phyloP scores from a whole-genome alignment of 2,113 vertebrate species.

The Hystrix brachyura region DNA sequence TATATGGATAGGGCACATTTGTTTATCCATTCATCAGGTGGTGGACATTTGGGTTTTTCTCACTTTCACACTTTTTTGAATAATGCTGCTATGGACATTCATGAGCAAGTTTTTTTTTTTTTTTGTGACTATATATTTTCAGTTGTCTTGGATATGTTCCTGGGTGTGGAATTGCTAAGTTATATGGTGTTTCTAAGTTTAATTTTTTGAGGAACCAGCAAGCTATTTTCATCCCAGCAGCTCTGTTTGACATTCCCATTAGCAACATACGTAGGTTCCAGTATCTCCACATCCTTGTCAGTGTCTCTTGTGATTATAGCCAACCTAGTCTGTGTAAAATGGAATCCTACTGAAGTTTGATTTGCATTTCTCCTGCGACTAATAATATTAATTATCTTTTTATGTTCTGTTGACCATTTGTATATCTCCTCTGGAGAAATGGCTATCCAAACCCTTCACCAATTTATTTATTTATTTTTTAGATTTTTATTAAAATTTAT shows the following conservation, averaged over 20 bases:
- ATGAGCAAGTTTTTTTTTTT: background rate
- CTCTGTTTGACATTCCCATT: background rate
- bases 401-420: background rate
- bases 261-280: background rate
- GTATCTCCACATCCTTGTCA: background rate
- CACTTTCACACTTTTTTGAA: background rate
- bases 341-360: background rate
- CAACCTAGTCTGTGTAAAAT: background rate
- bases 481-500: no score
- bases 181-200: background rate
- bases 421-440: slow-evolving; percentile 23
- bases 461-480: background rate
- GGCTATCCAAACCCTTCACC: slow-evolving; percentile 5
- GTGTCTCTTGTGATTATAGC: background rate
- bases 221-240: background rate
- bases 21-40: background rate
- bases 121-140: background rate
- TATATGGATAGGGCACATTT: background rate
- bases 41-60: background rate
- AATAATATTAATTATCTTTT: background rate
- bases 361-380: slow-evolving; percentile 44
- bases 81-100: background rate
- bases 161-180: background rate
- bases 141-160: background rate
- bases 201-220: background rate